Conservation (phyloP, 2,888 invertebrate genomes). For the Pseudococcus jackbeardsleyi region DNA sequence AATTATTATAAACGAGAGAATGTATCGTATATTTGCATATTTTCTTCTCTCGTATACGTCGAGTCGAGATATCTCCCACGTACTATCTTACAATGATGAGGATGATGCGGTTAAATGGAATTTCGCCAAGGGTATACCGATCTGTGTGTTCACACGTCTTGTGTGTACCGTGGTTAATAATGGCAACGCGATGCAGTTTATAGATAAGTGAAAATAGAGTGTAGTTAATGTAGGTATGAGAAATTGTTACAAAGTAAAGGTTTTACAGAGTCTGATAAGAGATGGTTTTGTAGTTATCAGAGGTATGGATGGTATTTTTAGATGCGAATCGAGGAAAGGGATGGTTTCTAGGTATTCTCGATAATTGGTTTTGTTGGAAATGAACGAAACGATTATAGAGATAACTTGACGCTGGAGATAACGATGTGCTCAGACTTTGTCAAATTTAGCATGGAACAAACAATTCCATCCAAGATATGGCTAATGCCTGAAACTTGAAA, state of each 20-base stretch:
- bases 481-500: too few species aligned
- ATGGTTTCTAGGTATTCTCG: too few species aligned
- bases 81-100: background rate
- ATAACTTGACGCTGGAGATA: too few species aligned
- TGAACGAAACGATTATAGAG: too few species aligned
- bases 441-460: too few species aligned
- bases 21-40: constrained; percentile 15
- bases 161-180: background rate
- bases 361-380: too few species aligned
- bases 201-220: background rate
- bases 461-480: too few species aligned
- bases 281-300: background rate
- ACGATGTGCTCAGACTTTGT: too few species aligned
- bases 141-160: background rate
- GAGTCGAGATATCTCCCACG: background rate
- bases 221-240: background rate
- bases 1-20: constrained; percentile 5
- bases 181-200: background rate
- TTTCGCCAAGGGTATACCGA: background rate
- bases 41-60: background rate
- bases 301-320: background rate
- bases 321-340: too few species aligned
- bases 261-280: background rate
- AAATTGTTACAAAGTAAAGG: background rate
- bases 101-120: background rate